Evolutionary conservation across 2,113 vertebrate species (phyloP).

Genomic region (Semnornis frantzii): DNA sequence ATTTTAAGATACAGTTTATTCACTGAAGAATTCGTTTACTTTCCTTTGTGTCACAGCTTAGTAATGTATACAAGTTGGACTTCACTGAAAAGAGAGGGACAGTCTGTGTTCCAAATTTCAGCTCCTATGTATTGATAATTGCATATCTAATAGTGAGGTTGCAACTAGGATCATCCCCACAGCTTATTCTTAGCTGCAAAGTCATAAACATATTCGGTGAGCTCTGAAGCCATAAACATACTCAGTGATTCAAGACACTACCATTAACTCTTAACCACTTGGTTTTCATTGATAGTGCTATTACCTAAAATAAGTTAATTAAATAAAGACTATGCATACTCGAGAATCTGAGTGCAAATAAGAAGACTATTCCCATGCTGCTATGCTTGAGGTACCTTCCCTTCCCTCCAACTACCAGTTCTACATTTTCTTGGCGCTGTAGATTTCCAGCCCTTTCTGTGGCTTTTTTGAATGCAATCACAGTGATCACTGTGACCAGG

Average conservation of each 20-base stretch:
- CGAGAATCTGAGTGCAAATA: background rate
- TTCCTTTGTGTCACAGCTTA: background rate
- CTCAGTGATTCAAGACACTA: background rate
- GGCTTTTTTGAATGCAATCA: background rate
- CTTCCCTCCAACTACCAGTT: background rate
- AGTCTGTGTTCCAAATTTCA: background rate
- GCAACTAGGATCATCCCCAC: background rate
- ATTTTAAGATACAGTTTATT: background rate
- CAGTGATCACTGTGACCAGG: background rate
- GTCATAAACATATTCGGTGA: background rate
- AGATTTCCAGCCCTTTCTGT: background rate
- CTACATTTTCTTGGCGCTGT: background rate
- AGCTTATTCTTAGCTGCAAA: conserved; percentile 6
- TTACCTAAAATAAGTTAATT: background rate
- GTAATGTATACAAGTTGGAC: background rate
- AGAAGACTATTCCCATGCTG: background rate
- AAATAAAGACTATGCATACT: background rate
- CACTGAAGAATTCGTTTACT: background rate
- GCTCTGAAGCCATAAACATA: conserved; percentile 5
- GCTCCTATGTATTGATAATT: background rate
- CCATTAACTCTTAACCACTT: background rate
- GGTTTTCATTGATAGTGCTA: background rate
- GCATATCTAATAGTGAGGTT: background rate
- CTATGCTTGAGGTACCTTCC: background rate
- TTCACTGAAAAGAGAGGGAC: conserved; percentile 2